These are phyloP conservation scores for Echeneis naucrates DNA, from an alignment of 2,797 vertebrate genomes.

Conservation along the genomic window DNA sequence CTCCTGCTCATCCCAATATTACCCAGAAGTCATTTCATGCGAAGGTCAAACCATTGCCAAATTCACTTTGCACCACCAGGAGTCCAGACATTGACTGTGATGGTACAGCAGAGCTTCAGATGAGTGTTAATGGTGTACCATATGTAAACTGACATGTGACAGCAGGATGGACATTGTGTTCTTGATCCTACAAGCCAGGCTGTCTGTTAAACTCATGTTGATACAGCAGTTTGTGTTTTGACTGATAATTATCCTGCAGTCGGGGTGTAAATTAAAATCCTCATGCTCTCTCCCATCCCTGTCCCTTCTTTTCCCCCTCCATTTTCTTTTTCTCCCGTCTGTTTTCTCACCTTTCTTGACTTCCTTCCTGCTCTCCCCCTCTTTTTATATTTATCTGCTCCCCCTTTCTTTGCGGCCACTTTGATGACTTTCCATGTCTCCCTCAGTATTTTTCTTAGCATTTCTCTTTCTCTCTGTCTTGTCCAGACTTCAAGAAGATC, in stretches of 20 bases:
- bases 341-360: background rate
- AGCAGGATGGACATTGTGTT: conserved; percentile 12
- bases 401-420: too few species aligned
- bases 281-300: conserved; percentile 8
- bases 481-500: conserved; percentile 97
- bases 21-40: conserved; percentile 14
- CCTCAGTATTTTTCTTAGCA: background rate
- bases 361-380: background rate
- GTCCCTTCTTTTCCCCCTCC: background rate
- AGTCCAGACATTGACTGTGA: background rate
- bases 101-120: conserved; percentile 8
- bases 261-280: conserved; percentile 60
- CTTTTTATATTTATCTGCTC: too few species aligned
- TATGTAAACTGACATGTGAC: conserved; percentile 33
- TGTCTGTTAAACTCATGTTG: conserved; percentile 45
- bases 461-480: conserved; percentile 36
- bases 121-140: background rate
- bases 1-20: background rate
- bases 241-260: conserved; percentile 61
- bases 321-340: background rate
- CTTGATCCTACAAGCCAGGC: conserved; percentile 27
- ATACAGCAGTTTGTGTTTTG: conserved; percentile 57
- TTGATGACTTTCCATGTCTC: background rate
- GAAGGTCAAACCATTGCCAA: conserved; percentile 16
- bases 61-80: background rate